These are phyloP conservation scores for Catharus minimus DNA, from an alignment of 2,113 vertebrate species.

Conservation along the genomic window DNA sequence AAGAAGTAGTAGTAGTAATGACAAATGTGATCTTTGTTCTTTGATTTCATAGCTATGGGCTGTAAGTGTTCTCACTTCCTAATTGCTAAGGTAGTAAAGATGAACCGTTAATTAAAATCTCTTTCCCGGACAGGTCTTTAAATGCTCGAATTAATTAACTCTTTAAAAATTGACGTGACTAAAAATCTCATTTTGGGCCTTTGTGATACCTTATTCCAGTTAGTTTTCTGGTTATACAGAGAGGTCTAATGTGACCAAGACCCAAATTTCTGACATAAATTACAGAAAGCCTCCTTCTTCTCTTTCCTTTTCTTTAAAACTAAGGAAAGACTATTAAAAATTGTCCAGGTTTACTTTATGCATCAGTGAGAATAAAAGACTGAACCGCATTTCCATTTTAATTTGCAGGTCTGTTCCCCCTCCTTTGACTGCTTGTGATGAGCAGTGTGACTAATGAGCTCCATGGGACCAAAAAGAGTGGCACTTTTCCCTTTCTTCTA, in stretches of 20 bases:
- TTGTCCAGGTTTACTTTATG: slow-evolving; percentile 61
- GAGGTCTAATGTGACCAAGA: not conserved
- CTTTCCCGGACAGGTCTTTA: not conserved
- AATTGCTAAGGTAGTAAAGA: slow-evolving; percentile 54
- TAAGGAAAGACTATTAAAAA: slow-evolving; percentile 51
- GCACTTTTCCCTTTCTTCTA: slow-evolving; percentile 58
- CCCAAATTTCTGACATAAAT: slow-evolving; percentile 43
- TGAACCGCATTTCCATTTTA: slow-evolving; percentile 52
- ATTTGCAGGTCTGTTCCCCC: slow-evolving; percentile 62
- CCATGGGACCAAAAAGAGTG: slow-evolving; percentile 30
- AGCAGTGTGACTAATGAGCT: slow-evolving; percentile 65
- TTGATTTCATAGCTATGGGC: slow-evolving; percentile 1
- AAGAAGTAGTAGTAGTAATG: not conserved
- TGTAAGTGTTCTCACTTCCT: slow-evolving; percentile 36
- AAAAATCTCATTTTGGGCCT: slow-evolving; percentile 38
- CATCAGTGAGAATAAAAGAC: slow-evolving; percentile 61
- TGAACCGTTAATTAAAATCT: slow-evolving; percentile 49
- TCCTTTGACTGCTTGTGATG: slow-evolving; percentile 59
- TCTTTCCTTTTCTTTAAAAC: slow-evolving; percentile 38
- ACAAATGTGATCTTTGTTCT: slow-evolving; percentile 5
- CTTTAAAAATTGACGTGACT: slow-evolving; percentile 40
- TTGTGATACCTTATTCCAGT: slow-evolving; percentile 34
- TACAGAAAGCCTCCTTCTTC: slow-evolving; percentile 47
- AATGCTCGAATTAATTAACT: slow-evolving; percentile 36
- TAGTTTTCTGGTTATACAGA: slow-evolving; percentile 25